Base-by-base conservation (phyloP, 2,888 invertebrate species). In the Gasteruption jaculator region DNA sequence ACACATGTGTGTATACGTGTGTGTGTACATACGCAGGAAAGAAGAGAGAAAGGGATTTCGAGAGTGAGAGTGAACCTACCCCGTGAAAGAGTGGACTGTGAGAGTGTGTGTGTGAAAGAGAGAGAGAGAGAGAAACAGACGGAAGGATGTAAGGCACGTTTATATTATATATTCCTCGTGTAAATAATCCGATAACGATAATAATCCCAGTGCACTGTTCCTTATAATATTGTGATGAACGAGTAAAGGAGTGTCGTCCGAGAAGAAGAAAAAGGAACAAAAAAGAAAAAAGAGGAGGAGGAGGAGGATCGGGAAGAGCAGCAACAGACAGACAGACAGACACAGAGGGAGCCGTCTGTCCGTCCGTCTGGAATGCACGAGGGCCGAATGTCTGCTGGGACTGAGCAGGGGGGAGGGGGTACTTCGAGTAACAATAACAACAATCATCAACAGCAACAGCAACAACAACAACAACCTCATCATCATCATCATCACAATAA, bases 311-410 rank as follows among this genome's bases (percentile, higher is more conserved):
- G 40, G 49, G 49, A 49, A 50, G 54, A 52, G n/a, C 20, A 31
- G 15, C 16, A 29, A 12, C n/a, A n/a, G n/a, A n/a, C n/a, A n/a
- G n/a, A n/a, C n/a, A n/a, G n/a, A n/a, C n/a, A n/a, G n/a, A n/a
- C n/a, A n/a, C n/a, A n/a, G 36, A 31, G 53, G 51, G 48, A 42
- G 31, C 42, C 46, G 46, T 50, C 38, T 19, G 30, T 26, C 31
- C 18, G 34, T 30, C 29, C 47, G 45, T 46, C 47, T 54, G 60
- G 54, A 52, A 65, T 63, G 62, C 63, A 63, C 57, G 61, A 65
- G 58, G 58, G 52, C 54, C 60, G 61, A 65, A 67, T 68, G 66
- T 61, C 61, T 62, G 54, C 60, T 46, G 50, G 54, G 45, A 38
- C 54, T 41, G 55, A 48, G 50, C 52, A 50, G 41, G 49, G 47